Evolutionary conservation across 2,888 invertebrate species (phyloP).

Genomic region (Hydriomena furcata): DNA sequence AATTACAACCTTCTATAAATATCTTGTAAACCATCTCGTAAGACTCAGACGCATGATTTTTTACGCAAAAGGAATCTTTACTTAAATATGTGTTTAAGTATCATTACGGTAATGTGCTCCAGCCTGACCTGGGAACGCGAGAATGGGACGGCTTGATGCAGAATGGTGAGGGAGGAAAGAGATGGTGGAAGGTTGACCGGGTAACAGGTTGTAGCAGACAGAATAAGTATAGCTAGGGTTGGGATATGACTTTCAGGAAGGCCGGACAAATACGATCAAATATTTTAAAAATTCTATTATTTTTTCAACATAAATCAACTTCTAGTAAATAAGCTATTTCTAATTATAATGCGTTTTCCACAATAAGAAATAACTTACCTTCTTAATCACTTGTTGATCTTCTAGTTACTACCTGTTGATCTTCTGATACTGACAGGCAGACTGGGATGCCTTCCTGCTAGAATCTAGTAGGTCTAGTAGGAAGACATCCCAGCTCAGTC

Average conservation of each 20-base stretch:
- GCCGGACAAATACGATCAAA: constrained; percentile 7
- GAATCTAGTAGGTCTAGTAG: too few species aligned
- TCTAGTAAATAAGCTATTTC: too few species aligned
- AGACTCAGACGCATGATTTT: constrained; percentile 62
- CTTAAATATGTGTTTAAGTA: constrained; percentile 83
- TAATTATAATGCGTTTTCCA: too few species aligned
- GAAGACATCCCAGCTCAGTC: too few species aligned
- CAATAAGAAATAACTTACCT: too few species aligned
- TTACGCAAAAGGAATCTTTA: constrained; percentile 74
- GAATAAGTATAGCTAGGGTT: constrained; percentile 57
- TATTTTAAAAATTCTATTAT: background rate
- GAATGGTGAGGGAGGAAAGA: constrained; percentile 42
- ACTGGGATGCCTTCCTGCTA: too few species aligned
- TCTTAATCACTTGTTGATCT: too few species aligned
- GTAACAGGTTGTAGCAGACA: constrained; percentile 79
- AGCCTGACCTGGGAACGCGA: constrained; percentile 70
- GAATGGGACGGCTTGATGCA: constrained; percentile 50
- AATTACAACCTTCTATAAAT: constrained; percentile 29
- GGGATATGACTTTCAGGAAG: constrained; percentile 2
- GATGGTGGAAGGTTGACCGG: constrained; percentile 69
- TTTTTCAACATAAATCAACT: too few species aligned
- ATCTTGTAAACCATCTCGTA: constrained; percentile 32
- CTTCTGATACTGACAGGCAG: too few species aligned
- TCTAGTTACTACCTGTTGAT: too few species aligned
- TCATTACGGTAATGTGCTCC: constrained; percentile 78